Base-by-base conservation (phyloP, 64 coral and sea anemone species). In the Dendrophyllia cribrosa region DNA sequence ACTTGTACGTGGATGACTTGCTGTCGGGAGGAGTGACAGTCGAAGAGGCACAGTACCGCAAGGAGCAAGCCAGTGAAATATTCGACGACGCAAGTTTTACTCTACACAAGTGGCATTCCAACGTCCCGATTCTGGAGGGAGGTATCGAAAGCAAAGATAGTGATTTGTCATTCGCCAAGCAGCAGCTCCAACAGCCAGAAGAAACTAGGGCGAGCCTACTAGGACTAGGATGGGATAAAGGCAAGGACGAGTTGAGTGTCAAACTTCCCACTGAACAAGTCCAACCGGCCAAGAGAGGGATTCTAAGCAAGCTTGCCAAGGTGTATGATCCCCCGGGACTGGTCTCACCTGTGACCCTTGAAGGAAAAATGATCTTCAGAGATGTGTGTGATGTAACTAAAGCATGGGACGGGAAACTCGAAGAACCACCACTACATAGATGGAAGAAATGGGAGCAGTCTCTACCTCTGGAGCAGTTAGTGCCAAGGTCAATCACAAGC, bases 101-200 rank as follows among this genome's bases (percentile, higher is more conserved):
- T 21, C 21, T 88, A 51, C 85, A 88, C 49, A 88, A 88, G 67
- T 88, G 85, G 68, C 43, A 66, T 24, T 88, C 69, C 9, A 88
- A 88, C 20, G 85, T 46, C 45, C 23, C 66, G 4, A 51, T 53
- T 7, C 45, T 88, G 7, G 85, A 88, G 51, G 56, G 43, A 24
- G 69, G 58, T 20, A 70, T 70, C 24, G 70, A 72, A 43, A 23
- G 9, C 51, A 70, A 21, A 7, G 34, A 60, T 16, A 60, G 51
- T 9, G 71, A 61, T 1, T 20, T 69, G 17, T 63, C 87, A 12
- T 78, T 76, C 49, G 87, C 87, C 51, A 89, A 89, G 48, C 70
- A 89, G 47, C 73, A 78, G 59, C 74, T 89, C 58, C 49, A 77
- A 43, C 75, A 53, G 51, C 47, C 75, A 77, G 20, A 0, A 17